Percentiles rank a stretch among this genome's conserved stretches.
Evolutionary conservation across 2,113 vertebrate species (phyloP).

Genomic region (Athene noctua): DNA sequence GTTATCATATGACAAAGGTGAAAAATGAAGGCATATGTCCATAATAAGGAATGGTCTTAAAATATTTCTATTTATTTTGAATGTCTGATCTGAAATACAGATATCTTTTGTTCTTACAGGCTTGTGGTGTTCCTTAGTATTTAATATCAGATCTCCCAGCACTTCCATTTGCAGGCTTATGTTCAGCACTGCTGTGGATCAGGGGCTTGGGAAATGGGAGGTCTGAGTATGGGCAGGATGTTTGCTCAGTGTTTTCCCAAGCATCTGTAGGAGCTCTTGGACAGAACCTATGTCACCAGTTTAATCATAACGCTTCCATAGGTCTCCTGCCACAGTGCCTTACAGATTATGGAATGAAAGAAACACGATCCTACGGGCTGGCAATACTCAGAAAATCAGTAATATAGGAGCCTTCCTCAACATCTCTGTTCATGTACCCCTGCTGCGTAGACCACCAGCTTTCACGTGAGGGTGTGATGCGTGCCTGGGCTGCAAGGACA

Average conservation of each 20-base stretch:
- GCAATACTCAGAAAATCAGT: neutral
- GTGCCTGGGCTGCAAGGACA: neutral
- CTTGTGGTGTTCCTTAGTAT: neutral
- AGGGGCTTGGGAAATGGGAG: neutral
- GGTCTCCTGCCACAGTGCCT: neutral
- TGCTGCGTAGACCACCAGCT: neutral
- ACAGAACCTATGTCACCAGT: neutral
- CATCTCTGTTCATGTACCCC: neutral
- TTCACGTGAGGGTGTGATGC: fast-evolving
- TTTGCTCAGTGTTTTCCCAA: neutral
- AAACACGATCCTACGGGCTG: neutral
- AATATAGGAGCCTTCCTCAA: neutral
- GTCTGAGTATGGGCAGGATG: neutral
- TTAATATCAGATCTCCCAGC: neutral
- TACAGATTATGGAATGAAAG: neutral
- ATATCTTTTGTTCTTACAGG: neutral
- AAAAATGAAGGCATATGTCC: neutral
- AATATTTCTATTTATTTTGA: neutral
- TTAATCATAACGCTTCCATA: neutral
- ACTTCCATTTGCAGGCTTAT: neutral
- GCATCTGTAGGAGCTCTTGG: neutral
- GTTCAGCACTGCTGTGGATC: neutral
- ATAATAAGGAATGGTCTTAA: neutral
- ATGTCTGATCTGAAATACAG: neutral
- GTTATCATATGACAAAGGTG: neutral